Base-by-base conservation (phyloP, 2,797 vertebrate genomes). In the Cottoperca gobio region DNA sequence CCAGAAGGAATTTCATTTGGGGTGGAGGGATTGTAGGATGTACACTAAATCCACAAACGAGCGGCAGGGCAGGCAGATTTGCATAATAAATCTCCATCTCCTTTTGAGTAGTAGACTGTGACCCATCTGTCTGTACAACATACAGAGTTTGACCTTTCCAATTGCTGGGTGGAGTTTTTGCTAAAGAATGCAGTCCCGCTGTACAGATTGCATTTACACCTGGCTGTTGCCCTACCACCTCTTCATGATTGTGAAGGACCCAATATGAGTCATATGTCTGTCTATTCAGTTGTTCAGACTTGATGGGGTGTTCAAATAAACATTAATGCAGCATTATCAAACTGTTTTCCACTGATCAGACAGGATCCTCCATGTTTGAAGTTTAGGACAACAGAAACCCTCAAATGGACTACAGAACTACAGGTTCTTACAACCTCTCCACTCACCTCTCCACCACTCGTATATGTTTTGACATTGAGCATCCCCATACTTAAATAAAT, bases 221-320 rank as follows among this genome's bases (percentile, higher is more conserved):
- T 24, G 40, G 9, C 31, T n/a, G 8, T 40, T 40, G 37, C n/a
- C 65, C n/a, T 43, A 14, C 17, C 63, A 35, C 26, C 49, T 57
- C 77, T 46, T 8, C 24, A 24, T 66, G 35, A 59, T 16, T 55
- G 53, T 21, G 42, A 14, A 64, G 46, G 40, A 58, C 19, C 35
- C 50, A 59, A 19, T 8, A 19, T 70, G 80, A 78, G 65, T 72
- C 76, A 70, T 66, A 24, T 62, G 13, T 68, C 31, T 82, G 46
- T 83, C 85, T 76, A 58, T 73, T n/a, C n/a, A n/a, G n/a, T n/a
- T n/a, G n/a, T n/a, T n/a, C n/a, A n/a, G n/a, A n/a, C n/a, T n/a
- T n/a, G n/a, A n/a, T n/a, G n/a, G n/a, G n/a, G n/a, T n/a, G n/a
- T n/a, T n/a, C n/a, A n/a, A n/a, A n/a, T n/a, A n/a, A n/a, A n/a